Conservation (phyloP, 1,140 invertebrate genomes). For the Drosophila sp. region DNA sequence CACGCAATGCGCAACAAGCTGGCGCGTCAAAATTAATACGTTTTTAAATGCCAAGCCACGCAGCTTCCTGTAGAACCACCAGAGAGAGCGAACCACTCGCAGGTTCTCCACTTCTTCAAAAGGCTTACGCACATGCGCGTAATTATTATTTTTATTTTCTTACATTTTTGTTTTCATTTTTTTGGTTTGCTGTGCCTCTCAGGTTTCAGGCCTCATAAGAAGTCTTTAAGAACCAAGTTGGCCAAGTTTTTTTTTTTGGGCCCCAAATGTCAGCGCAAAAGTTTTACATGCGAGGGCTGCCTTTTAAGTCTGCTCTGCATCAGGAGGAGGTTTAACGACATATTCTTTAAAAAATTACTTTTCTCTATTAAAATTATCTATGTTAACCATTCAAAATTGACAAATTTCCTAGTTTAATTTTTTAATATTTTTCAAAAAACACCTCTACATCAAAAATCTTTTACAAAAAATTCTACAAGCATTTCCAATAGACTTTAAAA, state of each 20-base stretch:
- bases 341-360: no score
- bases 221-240: constrained; percentile 41
- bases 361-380: no score
- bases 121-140: constrained; percentile 78
- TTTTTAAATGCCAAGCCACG: constrained; percentile 79
- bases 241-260: constrained; percentile 23
- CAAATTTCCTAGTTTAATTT: no score
- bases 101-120: constrained; percentile 39
- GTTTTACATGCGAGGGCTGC: constrained; percentile 28
- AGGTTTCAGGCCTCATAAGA: constrained; percentile 45
- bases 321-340: no score
- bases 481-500: no score
- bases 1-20: constrained; percentile 41
- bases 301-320: no score
- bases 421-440: no score
- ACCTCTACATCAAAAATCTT: no score
- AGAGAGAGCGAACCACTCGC: constrained; percentile 5
- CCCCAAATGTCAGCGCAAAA: constrained; percentile 35
- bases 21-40: constrained; percentile 80
- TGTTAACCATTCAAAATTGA: no score
- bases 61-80: constrained; percentile 68
- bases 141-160: constrained; percentile 64
- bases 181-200: constrained; percentile 2
- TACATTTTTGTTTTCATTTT: constrained; percentile 10
- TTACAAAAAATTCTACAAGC: no score